Evolutionary conservation across 1,140 invertebrate species (phyloP), one percentile per base, ranked within the genome.

Genomic region (Andricus grossulariae): DNA sequence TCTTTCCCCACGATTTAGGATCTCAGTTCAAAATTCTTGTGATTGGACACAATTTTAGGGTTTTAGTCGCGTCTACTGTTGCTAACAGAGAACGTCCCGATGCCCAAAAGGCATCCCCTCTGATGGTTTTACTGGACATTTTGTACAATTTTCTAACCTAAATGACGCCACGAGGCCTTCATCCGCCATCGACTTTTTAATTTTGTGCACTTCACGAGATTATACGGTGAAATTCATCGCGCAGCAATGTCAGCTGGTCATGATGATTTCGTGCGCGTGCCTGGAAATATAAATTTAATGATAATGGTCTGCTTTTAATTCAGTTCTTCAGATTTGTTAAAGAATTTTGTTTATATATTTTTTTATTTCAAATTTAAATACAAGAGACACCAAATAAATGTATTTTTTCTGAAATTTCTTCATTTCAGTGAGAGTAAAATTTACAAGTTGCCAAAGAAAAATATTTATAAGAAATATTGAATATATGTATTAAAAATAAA

Each of bases 181-280:
- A n/a, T 32, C 60, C 15, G 60, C 25, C 25, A 32, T 32, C 25
- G 4, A 32, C 25, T 32, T 32, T 2, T 3, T 32, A 32, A 5
- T 5, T 32, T 5, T 3, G 25, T 32, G 25, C 25, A 32, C 57
- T 66, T 66, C 32, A 32, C 21, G 21, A 66, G 57, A 32, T 66
- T 66, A 25, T 25, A 32, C 8, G 10, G 7, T 39, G 39, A 39
- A 66, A 21, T 66, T 66, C 60, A 66, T 66, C 39, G 60, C 32
- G 60, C 60, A 66, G 25, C 60, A 2, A 11, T 45, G 5, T 45
- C 10, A 45, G 39, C 39, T 11, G 39, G 39, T 45, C 6, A 45
- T 45, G 52, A 45, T 32, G 15, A 66, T 66, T 39, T 66, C 32
- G 25, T 66, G 60, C 60, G 60, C 60, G 60, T 66, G 60, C 13